Evolutionary conservation across 2,797 vertebrate species (phyloP), one percentile per base, ranked within the genome.

Genomic region (Artibeus jamaicensis): DNA sequence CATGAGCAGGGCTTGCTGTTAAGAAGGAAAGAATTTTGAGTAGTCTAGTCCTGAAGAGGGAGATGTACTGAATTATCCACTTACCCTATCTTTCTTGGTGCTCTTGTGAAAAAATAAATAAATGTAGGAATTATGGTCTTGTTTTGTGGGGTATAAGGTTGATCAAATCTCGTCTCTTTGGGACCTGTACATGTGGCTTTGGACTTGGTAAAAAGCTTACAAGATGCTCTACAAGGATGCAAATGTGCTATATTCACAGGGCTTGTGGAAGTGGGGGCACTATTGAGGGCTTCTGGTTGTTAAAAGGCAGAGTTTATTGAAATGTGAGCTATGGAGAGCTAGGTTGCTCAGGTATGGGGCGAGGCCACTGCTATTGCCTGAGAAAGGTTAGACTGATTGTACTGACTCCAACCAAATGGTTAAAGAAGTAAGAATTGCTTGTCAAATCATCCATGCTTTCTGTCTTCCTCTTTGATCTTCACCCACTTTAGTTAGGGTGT

Each of bases 11-110:
- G 24, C 32, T 94, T 96, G 37, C 57, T 12, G 21, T 83, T 86
- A 90, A 95, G 76, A 93, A 92, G 62, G 57, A 94, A 94, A 90
- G 57, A 18, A 74, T 86, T 92, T 94, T 78, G 73, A 78, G 16
- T 77, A 57, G 21, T 71, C 37, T 91, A 16, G 32, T 90, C 32
- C 22, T 46, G 32, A 50, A 70, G 57, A 92, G 55, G 53, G 26
- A 3, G 19, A 24, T 39, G 15, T 24, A 55, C 8, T 6, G 4
- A 79, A 67, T 85, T 26, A 93, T 9, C 44, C 10, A 53, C 21
- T 96, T 92, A 81, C 24, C 22, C 10, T 53, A 0, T 44, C 24
- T 88, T 32, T 91, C 79, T 85, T 65, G 37, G 29, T 92, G 48
- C 5, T 83, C 29, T 68, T 92, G 39, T 78, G 9, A 57, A 71